Conservation (phyloP, 1,140 invertebrate species). For the Brachionus rubens region DNA sequence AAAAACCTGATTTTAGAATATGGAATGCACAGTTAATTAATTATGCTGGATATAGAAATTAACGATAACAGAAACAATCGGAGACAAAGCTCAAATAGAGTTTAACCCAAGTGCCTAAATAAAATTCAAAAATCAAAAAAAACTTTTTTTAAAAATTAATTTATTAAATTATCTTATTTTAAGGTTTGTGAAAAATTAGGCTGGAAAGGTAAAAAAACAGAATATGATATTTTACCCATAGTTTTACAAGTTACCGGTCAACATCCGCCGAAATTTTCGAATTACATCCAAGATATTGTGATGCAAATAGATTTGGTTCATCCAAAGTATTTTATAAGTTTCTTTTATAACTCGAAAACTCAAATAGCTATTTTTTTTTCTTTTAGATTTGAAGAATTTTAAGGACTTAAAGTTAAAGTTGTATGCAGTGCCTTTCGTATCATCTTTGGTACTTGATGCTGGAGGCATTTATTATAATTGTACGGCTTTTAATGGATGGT, state of each 20-base stretch:
- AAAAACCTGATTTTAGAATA: constrained; percentile 75
- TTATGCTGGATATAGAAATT: constrained; percentile 76
- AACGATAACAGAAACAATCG: constrained; percentile 55
- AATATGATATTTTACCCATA: constrained; percentile 82
- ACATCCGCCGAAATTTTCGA: constrained; percentile 85
- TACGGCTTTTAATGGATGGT: constrained; percentile 91
- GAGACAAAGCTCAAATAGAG: constrained; percentile 68
- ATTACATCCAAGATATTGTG: constrained; percentile 79
- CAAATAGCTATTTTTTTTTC: neutral
- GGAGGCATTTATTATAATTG: constrained; percentile 90
- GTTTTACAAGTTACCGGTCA: constrained; percentile 87
- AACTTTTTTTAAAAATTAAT: too few species aligned
- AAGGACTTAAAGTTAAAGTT: constrained; percentile 78
- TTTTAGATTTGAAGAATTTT: constrained; percentile 71
- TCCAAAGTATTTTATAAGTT: constrained; percentile 74
- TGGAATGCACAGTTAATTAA: constrained; percentile 84
- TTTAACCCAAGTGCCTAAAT: constrained; percentile 79
- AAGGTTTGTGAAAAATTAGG: constrained; percentile 85
- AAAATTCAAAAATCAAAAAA: neutral
- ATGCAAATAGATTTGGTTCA: constrained; percentile 77
- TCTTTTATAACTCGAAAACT: too few species aligned
- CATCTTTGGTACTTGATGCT: constrained; percentile 85
- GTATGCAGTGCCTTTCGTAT: constrained; percentile 82
- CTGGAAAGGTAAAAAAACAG: constrained; percentile 68
- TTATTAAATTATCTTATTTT: constrained; percentile 48